Base-by-base conservation (phyloP, 2,888 invertebrate species). In the Craniophora ligustri region DNA sequence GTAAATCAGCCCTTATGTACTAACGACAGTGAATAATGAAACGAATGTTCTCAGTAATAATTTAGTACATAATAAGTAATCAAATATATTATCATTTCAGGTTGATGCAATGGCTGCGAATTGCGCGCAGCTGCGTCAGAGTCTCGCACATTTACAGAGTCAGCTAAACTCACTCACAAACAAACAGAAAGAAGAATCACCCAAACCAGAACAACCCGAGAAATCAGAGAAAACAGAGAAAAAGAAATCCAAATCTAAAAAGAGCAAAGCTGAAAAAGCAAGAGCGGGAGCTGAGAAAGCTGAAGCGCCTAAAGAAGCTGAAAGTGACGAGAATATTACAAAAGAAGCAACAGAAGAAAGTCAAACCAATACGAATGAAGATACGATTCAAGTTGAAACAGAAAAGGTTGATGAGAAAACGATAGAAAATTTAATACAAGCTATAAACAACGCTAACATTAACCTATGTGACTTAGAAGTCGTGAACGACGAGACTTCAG, bases 51-150 rank as follows among this genome's bases (percentile, higher is more conserved):
- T n/a, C n/a, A n/a, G n/a, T n/a, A n/a, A n/a, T n/a, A n/a, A n/a
- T n/a, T n/a, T n/a, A n/a, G n/a, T 10, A 23, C 23, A 23, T 23
- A 3, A 26, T n/a, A n/a, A n/a, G n/a, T 26, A n/a, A 26, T 26
- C 18, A 18, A 1, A 19, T 6, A 4, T 8, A 32, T 7, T 19
- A 14, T 10, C 11, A n/a, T 41, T 44, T 5, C 67, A 95, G 94
- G 94, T 95, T 49, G 95, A 95, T 60, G 89, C 94, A 4, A 95
- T 95, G 95, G 92, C 94, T 0, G 94, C 94, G 0, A 95, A 94
- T 72, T 95, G 95, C 70, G 94, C 93, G 0, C 95, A 95, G 58
- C 81, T 95, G 0, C 93, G 94, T 47, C 93, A 95, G 73, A 95
- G 94, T 15, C 81, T 95, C n/a, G 94, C 94, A 1, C 94, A 94